phyloP scores from a whole-genome alignment of 2,888 invertebrate species.

The Pharmacophagus antenor region DNA sequence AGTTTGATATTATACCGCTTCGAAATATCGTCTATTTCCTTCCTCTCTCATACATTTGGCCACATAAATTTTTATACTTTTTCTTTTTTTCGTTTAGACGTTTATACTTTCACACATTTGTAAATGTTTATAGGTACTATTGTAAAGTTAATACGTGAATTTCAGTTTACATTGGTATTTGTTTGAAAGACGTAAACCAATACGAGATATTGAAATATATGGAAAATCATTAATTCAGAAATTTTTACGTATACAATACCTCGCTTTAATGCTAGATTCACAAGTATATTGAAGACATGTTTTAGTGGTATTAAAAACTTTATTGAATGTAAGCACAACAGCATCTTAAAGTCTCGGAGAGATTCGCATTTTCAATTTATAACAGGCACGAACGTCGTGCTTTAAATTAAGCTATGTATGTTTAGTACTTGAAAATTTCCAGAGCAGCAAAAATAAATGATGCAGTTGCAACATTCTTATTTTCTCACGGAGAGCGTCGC shows the following conservation, averaged over 20 bases:
- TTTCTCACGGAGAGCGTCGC: constrained; percentile 4
- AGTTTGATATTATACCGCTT: constrained; percentile 16
- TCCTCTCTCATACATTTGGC: not conserved
- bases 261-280: too few species aligned
- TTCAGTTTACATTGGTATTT: too few species aligned
- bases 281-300: too few species aligned
- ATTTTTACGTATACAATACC: too few species aligned
- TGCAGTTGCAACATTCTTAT: constrained; percentile 26
- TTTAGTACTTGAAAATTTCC: constrained; percentile 26
- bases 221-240: too few species aligned
- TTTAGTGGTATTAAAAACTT: not conserved
- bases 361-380: constrained; percentile 21
- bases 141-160: too few species aligned
- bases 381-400: constrained; percentile 11
- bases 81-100: not conserved
- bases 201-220: too few species aligned
- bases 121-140: too few species aligned
- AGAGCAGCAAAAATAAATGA: constrained; percentile 28
- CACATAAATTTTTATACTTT: not conserved
- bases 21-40: constrained; percentile 15
- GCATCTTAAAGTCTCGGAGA: not conserved
- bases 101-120: too few species aligned
- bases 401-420: constrained; percentile 28
- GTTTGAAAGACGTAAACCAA: too few species aligned
- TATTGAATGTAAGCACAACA: not conserved